phyloP scores from a whole-genome alignment of 2,888 invertebrate species.

The Xylota segnis region DNA sequence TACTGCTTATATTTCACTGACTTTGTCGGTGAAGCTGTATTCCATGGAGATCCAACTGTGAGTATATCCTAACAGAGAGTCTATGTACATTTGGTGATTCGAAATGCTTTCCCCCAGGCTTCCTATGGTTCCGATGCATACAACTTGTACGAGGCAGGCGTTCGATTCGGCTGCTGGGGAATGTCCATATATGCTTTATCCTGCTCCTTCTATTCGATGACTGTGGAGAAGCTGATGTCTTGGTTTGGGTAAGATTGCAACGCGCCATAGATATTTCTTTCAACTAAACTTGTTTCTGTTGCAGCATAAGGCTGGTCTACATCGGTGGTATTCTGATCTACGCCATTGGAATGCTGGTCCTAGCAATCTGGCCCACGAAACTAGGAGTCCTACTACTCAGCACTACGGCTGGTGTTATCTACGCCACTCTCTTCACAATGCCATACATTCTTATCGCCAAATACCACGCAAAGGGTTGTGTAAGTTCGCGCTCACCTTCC shows the following conservation, averaged over 20 bases:
- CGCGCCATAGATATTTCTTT: neutral
- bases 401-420: slow-evolving; percentile 84
- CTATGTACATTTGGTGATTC: neutral
- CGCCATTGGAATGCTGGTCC: slow-evolving; percentile 83
- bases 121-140: slow-evolving; percentile 78
- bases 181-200: slow-evolving; percentile 84
- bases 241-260: slow-evolving; percentile 81
- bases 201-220: slow-evolving; percentile 83
- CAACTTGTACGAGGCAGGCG: slow-evolving; percentile 82
- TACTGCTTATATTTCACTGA: slow-evolving; percentile 89
- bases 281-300: slow-evolving; percentile 31
- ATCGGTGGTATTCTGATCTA: slow-evolving; percentile 83
- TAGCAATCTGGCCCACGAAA: slow-evolving; percentile 84
- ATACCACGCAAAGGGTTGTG: slow-evolving; percentile 84
- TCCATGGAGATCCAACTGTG: slow-evolving; percentile 85
- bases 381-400: slow-evolving; percentile 83
- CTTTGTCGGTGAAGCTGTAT: slow-evolving; percentile 88
- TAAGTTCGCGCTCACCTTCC: slow-evolving; percentile 78
- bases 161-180: slow-evolving; percentile 84
- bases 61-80: slow-evolving; percentile 61
- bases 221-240: slow-evolving; percentile 83
- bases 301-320: slow-evolving; percentile 82
- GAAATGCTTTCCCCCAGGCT: slow-evolving; percentile 77
- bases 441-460: slow-evolving; percentile 84
- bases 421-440: slow-evolving; percentile 84